phyloP scores from a whole-genome alignment of 2,797 vertebrate species.

The Todus mexicanus region DNA sequence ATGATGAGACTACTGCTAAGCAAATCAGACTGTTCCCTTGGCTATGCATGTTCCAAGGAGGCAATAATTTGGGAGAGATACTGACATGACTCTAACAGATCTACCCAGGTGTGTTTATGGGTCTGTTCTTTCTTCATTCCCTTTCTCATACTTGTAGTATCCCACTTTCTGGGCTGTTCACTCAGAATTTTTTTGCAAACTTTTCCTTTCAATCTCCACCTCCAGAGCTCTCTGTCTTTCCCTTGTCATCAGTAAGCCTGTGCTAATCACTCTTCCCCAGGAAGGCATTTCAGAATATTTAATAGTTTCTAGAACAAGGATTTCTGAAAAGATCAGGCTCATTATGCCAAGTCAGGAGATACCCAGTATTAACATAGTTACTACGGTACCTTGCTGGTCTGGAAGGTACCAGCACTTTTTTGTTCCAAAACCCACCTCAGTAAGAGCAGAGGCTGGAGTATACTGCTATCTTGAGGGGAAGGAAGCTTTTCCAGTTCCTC shows the following conservation, averaged over 20 bases:
- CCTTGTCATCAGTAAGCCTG: slow-evolving; percentile 20
- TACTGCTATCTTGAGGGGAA: background rate
- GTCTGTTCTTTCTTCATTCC: background rate
- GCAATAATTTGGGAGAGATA: background rate
- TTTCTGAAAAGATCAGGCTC: slow-evolving; percentile 20
- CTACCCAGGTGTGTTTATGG: background rate
- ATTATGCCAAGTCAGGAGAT: background rate
- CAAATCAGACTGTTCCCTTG: background rate
- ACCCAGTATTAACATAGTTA: background rate
- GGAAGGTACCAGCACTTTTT: background rate
- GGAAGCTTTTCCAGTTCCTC: background rate
- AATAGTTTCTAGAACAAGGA: slow-evolving; percentile 9
- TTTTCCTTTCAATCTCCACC: slow-evolving; percentile 6
- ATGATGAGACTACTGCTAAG: background rate
- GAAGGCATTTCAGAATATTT: slow-evolving; percentile 27
- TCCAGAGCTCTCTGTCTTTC: slow-evolving; percentile 11
- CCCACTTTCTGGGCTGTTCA: background rate
- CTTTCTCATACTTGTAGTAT: background rate
- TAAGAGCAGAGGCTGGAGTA: background rate
- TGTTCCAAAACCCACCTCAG: background rate
- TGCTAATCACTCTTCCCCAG: slow-evolving; percentile 30
- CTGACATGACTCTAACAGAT: background rate
- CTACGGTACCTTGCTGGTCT: background rate
- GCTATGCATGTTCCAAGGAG: background rate
- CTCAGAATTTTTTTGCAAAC: background rate